phyloP scores from a whole-genome alignment of 2,113 vertebrate species.

The Aldabrachelys gigantea region DNA sequence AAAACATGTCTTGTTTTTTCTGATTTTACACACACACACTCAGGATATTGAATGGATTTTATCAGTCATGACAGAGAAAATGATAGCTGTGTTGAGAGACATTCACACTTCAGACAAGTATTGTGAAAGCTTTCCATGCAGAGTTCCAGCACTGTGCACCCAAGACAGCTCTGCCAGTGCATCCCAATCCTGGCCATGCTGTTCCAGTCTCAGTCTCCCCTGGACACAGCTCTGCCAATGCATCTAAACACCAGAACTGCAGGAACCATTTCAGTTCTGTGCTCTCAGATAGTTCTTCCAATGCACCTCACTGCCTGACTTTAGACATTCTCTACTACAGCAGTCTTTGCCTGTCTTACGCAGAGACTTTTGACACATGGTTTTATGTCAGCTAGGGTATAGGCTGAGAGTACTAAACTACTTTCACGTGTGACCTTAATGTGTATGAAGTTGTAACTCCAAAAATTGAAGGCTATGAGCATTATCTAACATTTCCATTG shows the following conservation, averaged over 20 bases:
- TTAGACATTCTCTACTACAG: not conserved
- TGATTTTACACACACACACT: rapidly evolving
- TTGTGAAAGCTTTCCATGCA: not conserved
- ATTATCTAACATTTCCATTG: not conserved
- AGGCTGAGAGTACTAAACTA: not conserved
- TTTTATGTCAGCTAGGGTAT: not conserved
- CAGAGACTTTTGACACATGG: not conserved
- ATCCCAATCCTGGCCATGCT: not conserved
- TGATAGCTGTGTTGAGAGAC: not conserved
- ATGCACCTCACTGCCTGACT: not conserved
- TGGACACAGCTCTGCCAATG: not conserved
- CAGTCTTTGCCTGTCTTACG: not conserved
- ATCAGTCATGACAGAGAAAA: not conserved
- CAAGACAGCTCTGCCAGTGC: not conserved
- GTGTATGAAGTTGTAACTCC: not conserved
- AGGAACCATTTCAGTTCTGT: not conserved
- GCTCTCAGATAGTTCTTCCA: not conserved
- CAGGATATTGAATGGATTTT: not conserved
- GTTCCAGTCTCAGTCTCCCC: not conserved
- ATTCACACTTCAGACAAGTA: not conserved
- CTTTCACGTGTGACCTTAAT: not conserved
- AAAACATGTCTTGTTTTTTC: not conserved
- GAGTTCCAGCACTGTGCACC: not conserved
- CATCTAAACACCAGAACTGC: not conserved
- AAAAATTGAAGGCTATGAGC: not conserved